phyloP scores from a whole-genome alignment of 1,140 invertebrate species.

The Drosophila burlai region DNA sequence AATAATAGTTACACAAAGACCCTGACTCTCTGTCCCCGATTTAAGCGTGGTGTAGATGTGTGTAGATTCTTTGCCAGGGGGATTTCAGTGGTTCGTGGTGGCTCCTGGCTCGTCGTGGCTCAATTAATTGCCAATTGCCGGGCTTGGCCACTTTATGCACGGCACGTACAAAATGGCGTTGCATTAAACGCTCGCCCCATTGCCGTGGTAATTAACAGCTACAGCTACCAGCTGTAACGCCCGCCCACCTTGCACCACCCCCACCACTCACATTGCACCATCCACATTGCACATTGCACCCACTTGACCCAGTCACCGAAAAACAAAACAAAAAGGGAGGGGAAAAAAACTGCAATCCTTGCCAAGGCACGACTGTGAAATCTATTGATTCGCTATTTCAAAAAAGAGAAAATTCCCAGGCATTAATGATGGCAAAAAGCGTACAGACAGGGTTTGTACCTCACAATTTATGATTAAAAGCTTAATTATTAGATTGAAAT shows the following conservation, averaged over 20 bases:
- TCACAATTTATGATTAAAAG: not conserved
- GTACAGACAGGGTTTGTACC: not conserved
- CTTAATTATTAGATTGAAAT: not conserved
- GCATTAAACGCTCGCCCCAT: constrained; percentile 76
- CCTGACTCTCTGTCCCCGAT: not conserved
- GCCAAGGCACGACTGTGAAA: constrained; percentile 39
- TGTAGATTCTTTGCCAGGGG: not conserved
- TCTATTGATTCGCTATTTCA: constrained; percentile 60
- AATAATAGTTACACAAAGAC: not conserved
- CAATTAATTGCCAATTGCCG: constrained; percentile 88
- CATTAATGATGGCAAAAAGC: not conserved
- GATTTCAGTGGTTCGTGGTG: not conserved
- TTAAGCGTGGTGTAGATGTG: not conserved
- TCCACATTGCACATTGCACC: not conserved
- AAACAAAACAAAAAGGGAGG: not conserved
- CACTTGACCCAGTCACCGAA: constrained; percentile 21
- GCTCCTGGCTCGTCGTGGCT: constrained; percentile 1
- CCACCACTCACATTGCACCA: not conserved
- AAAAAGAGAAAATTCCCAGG: constrained; percentile 11
- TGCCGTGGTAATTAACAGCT: constrained; percentile 78
- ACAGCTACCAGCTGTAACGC: constrained; percentile 20
- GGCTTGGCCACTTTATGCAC: constrained; percentile 85
- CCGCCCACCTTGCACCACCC: not conserved
- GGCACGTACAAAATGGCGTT: constrained; percentile 79
- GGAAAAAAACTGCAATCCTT: constrained; percentile 21